phyloP scores from a whole-genome alignment of 2,888 invertebrate genomes.

The Phyllotreta striolata region DNA sequence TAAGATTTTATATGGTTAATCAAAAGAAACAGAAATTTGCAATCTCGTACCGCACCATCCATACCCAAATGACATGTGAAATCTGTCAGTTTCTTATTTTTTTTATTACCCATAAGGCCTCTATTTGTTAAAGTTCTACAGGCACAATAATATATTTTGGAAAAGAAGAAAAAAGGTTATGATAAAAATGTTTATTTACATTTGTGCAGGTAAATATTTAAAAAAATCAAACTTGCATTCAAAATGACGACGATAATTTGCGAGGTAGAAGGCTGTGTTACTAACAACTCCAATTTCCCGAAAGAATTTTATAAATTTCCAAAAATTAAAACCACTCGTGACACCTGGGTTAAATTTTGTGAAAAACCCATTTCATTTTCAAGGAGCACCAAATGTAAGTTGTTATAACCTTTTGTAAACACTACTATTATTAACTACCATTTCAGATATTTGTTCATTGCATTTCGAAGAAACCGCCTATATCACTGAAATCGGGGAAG shows the following conservation, averaged over 20 bases:
- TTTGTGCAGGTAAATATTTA: too few relatives aligned
- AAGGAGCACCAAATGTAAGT: conserved; percentile 11
- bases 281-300: neutral
- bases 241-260: neutral
- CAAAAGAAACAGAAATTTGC: neutral
- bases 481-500: conserved; percentile 13
- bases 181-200: too few relatives aligned
- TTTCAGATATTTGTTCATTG: conserved; percentile 13
- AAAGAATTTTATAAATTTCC: conserved; percentile 19
- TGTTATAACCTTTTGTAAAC: neutral
- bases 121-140: too few relatives aligned
- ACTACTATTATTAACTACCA: neutral
- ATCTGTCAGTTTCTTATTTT: too few relatives aligned
- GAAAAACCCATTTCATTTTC: neutral
- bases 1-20: neutral
- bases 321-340: conserved; percentile 1
- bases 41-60: conserved; percentile 8
- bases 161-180: too few relatives aligned
- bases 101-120: too few relatives aligned
- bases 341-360: conserved; percentile 22
- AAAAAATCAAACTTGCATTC: too few relatives aligned
- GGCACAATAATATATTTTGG: too few relatives aligned
- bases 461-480: conserved; percentile 24
- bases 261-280: conserved; percentile 11
- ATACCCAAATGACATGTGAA: neutral